These are phyloP conservation scores for Dysmachus trigonus DNA, from an alignment of 2,888 invertebrate genomes.

Conservation along the genomic window DNA sequence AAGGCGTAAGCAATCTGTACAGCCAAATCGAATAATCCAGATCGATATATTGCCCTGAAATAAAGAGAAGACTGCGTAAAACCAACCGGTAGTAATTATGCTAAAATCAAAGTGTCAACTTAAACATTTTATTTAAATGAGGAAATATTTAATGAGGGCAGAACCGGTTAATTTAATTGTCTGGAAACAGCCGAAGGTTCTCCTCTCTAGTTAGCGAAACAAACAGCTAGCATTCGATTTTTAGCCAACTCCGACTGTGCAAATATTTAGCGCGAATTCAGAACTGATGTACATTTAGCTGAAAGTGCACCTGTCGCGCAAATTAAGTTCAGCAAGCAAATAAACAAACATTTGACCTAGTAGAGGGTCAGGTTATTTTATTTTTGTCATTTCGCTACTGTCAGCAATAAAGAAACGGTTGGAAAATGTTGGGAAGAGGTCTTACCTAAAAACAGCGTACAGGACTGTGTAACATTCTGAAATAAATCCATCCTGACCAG, in stretches of 20 bases:
- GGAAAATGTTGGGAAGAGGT: neutral
- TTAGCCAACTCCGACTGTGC: neutral
- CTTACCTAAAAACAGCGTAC: neutral
- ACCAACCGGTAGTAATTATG: neutral
- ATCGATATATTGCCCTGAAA: slow-evolving; percentile 81
- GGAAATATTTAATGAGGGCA: neutral
- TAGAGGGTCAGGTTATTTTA: neutral
- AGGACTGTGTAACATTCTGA: neutral
- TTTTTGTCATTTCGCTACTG: neutral
- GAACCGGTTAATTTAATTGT: neutral
- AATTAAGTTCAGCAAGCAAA: neutral
- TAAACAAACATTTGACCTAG: neutral
- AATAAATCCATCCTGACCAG: neutral
- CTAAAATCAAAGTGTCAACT: neutral
- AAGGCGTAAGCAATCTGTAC: slow-evolving; percentile 83
- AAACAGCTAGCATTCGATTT: neutral
- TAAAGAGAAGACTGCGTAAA: slow-evolving; percentile 44
- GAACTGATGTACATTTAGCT: neutral
- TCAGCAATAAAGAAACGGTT: neutral
- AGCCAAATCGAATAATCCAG: slow-evolving; percentile 86
- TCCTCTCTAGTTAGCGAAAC: neutral
- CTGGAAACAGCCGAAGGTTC: neutral
- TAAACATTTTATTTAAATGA: neutral
- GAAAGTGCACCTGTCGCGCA: neutral
- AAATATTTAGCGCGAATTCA: neutral